These are phyloP conservation scores for Polydrusus cervinus DNA, from an alignment of 2,888 invertebrate genomes.

Conservation along the genomic window DNA sequence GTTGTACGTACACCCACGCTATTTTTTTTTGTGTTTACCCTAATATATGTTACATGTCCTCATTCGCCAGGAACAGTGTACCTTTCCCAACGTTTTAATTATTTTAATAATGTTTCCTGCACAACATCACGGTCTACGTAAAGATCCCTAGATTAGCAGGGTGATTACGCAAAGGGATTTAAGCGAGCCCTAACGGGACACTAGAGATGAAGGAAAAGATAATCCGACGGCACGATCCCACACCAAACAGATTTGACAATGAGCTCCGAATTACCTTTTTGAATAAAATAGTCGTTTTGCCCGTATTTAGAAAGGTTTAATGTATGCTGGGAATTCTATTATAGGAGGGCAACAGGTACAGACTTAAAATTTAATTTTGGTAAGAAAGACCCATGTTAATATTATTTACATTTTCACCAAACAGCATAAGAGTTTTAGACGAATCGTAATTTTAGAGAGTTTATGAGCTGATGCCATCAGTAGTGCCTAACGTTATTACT, in stretches of 20 bases:
- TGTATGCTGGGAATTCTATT: slow-evolving; percentile 28
- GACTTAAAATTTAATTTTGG: slow-evolving; percentile 1
- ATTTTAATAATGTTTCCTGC: slow-evolving; percentile 45
- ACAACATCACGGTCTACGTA: slow-evolving; percentile 34
- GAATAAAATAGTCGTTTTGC: slow-evolving; percentile 30
- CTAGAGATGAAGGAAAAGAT: slow-evolving; percentile 47
- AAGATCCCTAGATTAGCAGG: slow-evolving; percentile 47
- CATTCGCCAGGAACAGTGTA: slow-evolving; percentile 1
- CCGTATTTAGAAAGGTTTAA: slow-evolving; percentile 24
- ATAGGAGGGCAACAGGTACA: slow-evolving; percentile 1
- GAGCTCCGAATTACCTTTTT: slow-evolving; percentile 48
- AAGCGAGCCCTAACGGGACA: slow-evolving; percentile 42
- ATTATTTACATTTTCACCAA: too few species aligned
- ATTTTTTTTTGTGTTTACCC: background rate
- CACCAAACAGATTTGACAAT: slow-evolving; percentile 52
- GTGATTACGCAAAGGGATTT: slow-evolving; percentile 49
- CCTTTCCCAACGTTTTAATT: slow-evolving; percentile 43
- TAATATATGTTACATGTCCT: slow-evolving; percentile 6
- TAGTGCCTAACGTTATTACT: too few species aligned
- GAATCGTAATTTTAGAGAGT: background rate
- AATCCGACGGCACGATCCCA: slow-evolving; percentile 38
- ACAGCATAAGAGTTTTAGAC: background rate
- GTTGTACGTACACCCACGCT: too few species aligned
- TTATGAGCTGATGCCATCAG: background rate
- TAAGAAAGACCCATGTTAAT: background rate